These are phyloP conservation scores for Chrysaora quinquecirrha DNA, from an alignment of 30 jellyfish, hydroid and myxozoan species.

Conservation along the genomic window DNA sequence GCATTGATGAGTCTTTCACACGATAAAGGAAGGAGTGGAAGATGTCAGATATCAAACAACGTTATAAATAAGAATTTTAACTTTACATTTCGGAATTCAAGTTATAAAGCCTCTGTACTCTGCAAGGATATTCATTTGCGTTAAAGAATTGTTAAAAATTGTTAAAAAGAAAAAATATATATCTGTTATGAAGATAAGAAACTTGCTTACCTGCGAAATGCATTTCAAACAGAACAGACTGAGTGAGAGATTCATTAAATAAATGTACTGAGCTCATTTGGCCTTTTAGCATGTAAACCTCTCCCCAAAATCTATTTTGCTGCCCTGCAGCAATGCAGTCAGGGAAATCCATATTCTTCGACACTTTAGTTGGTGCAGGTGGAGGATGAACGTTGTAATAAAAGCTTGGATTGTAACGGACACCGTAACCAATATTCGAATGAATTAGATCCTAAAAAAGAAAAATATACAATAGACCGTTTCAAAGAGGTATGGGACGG, in stretches of 20 bases:
- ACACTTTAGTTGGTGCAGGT: conserved; percentile 48
- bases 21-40: no score
- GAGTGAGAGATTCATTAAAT: conserved; percentile 72
- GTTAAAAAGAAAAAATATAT: no score
- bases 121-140: no score
- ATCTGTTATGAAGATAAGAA: no score
- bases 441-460: conserved; percentile 63
- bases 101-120: no score
- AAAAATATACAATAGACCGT: no score
- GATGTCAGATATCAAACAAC: no score
- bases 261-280: conserved; percentile 75
- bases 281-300: conserved; percentile 72
- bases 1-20: no score
- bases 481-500: no score
- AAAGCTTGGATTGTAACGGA: conserved; percentile 70
- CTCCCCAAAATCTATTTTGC: conserved; percentile 84
- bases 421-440: conserved; percentile 70
- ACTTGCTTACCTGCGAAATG: conserved; percentile 43
- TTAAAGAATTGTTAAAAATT: no score
- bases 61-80: no score
- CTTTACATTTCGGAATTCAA: no score
- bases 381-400: conserved; percentile 69
- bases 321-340: conserved; percentile 86
- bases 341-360: conserved; percentile 55
- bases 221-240: conserved; percentile 14